phyloP scores from a whole-genome alignment of 2,888 invertebrate genomes.

The Quadriops clusia region DNA sequence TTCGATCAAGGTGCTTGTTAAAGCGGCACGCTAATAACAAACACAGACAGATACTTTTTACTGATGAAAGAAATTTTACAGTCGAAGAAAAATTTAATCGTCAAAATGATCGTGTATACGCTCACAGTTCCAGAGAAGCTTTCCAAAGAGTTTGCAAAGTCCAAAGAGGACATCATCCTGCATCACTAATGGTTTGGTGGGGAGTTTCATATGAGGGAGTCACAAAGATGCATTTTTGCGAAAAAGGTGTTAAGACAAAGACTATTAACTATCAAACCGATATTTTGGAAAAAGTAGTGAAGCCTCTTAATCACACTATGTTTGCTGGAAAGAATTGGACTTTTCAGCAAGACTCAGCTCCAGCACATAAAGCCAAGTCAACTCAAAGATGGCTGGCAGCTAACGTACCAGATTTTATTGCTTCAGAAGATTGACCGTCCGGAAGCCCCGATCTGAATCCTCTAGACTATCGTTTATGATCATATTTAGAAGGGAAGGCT shows the following conservation, averaged over 20 bases:
- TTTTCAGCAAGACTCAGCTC: constrained; percentile 17
- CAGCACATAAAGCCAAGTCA: constrained; percentile 17
- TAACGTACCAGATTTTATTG: constrained; percentile 16
- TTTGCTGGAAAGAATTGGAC: too few species aligned
- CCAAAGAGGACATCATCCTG: constrained; percentile 15
- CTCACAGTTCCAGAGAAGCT: constrained; percentile 12
- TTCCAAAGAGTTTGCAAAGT: constrained; percentile 11
- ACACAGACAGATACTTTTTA: constrained; percentile 14
- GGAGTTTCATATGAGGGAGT: constrained; percentile 15
- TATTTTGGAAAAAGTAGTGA: constrained; percentile 14
- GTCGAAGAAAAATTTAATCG: constrained; percentile 16
- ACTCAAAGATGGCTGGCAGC: constrained; percentile 14
- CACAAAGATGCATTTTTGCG: constrained; percentile 18
- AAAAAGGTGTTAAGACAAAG: constrained; percentile 12
- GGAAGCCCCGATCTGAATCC: neutral
- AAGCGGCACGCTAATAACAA: constrained; percentile 17
- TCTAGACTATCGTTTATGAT: neutral
- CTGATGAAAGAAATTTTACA: constrained; percentile 17
- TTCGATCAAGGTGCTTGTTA: constrained; percentile 1
- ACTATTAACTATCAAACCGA: constrained; percentile 15
- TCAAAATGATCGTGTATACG: constrained; percentile 17
- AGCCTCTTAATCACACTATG: constrained; percentile 14
- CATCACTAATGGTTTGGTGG: constrained; percentile 19
- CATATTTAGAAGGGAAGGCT: neutral
- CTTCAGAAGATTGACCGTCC: neutral